These are phyloP conservation scores for Aphidius colemani DNA, from an alignment of 2,888 invertebrate species.

Conservation along the genomic window DNA sequence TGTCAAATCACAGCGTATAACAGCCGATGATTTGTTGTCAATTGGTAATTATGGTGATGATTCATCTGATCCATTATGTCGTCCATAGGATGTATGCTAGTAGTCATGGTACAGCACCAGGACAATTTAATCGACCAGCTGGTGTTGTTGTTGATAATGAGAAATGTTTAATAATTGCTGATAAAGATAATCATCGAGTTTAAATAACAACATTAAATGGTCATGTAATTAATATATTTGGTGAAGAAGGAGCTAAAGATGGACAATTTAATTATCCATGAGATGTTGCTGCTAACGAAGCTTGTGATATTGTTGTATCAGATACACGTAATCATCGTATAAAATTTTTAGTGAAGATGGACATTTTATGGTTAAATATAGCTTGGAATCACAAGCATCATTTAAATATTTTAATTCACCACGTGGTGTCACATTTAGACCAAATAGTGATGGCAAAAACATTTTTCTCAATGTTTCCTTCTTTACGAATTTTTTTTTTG, in stretches of 20 bases:
- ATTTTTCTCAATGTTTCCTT: too few relatives aligned
- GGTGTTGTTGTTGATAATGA: slow-evolving; percentile 82
- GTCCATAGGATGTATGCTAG: slow-evolving; percentile 83
- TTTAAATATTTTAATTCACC: slow-evolving; percentile 79
- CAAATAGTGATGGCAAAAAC: slow-evolving; percentile 79
- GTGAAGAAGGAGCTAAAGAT: slow-evolving; percentile 82
- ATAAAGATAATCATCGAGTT: slow-evolving; percentile 95
- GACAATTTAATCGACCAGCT: slow-evolving; percentile 91
- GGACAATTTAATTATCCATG: slow-evolving; percentile 97
- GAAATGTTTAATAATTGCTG: slow-evolving; percentile 87
- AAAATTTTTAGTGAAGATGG: slow-evolving; percentile 83
- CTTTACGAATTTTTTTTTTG: too few relatives aligned
- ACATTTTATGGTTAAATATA: slow-evolving; percentile 80
- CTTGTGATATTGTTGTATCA: slow-evolving; percentile 85
- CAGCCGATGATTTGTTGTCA: slow-evolving; percentile 47
- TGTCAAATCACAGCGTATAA: slow-evolving; percentile 56
- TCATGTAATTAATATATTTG: slow-evolving; percentile 80
- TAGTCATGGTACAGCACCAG: slow-evolving; percentile 76
- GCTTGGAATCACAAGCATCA: slow-evolving; percentile 72
- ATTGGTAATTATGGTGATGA: slow-evolving; percentile 64
- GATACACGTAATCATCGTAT: slow-evolving; percentile 90
- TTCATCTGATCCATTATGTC: slow-evolving; percentile 62
- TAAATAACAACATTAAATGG: slow-evolving; percentile 81
- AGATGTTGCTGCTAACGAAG: slow-evolving; percentile 88
- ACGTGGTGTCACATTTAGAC: slow-evolving; percentile 87